These are phyloP conservation scores for Macrobrachium rosenbergii DNA, from an alignment of 1,140 invertebrate species.

Conservation along the genomic window DNA sequence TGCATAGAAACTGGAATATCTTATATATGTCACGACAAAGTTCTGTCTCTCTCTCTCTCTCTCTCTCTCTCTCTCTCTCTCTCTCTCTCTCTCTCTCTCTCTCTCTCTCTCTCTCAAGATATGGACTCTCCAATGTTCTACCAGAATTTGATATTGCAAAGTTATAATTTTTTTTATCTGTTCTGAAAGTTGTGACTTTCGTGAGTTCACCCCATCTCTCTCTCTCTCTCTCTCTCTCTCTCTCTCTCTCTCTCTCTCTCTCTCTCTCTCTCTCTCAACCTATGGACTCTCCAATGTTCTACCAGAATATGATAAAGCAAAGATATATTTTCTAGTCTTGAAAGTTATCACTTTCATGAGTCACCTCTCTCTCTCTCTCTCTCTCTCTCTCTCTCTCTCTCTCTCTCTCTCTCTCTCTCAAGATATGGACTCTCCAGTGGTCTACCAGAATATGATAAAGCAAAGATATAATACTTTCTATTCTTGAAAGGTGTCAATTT, in stretches of 20 bases:
- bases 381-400: too few species aligned
- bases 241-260: slow-evolving; percentile 11
- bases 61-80: slow-evolving; percentile 4
- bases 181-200: background rate
- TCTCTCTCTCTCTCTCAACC: slow-evolving; percentile 17
- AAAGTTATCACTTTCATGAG: too few species aligned
- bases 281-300: too few species aligned
- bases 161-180: background rate
- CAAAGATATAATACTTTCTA: background rate
- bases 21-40: too few species aligned
- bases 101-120: background rate
- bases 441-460: too few species aligned
- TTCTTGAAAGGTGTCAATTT: background rate
- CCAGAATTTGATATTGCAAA: too few species aligned
- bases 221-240: background rate
- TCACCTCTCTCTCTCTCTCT: slow-evolving; percentile 9
- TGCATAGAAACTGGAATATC: too few species aligned
- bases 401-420: background rate
- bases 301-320: too few species aligned
- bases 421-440: too few species aligned
- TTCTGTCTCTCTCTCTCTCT: background rate
- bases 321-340: too few species aligned
- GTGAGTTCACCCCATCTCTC: background rate
- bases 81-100: too few species aligned
- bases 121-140: too few species aligned